These are phyloP conservation scores for Enteromius afrohamiltoni DNA, from an alignment of 2,797 vertebrate genomes.

Conservation along the genomic window DNA sequence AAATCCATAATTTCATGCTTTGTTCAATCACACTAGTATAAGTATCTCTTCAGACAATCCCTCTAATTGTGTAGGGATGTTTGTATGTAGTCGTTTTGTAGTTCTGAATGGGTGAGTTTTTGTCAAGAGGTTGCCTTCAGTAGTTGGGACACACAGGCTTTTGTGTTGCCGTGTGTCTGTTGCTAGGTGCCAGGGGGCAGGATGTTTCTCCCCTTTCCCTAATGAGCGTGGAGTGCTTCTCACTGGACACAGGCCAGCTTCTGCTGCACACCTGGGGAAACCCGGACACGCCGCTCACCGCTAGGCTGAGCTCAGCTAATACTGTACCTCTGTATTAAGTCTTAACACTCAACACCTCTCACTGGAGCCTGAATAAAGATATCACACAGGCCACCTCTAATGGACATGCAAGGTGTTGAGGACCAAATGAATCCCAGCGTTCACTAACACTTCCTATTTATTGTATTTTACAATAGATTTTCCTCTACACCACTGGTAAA, in stretches of 20 bases:
- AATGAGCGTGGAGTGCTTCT: conserved; percentile 75
- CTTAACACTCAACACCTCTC: neutral
- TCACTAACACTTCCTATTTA: neutral
- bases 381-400: conserved; percentile 1
- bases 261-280: conserved; percentile 73
- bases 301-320: conserved; percentile 33
- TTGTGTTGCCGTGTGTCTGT: conserved; percentile 73
- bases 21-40: neutral
- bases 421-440: neutral
- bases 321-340: conserved; percentile 27
- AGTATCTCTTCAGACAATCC: neutral
- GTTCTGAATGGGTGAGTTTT: conserved; percentile 45
- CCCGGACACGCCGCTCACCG: conserved; percentile 40
- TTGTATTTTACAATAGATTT: neutral
- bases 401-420: neutral
- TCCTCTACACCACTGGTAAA: neutral
- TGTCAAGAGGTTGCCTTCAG: conserved; percentile 62
- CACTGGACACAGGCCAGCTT: conserved; percentile 70
- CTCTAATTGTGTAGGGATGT: conserved; percentile 4
- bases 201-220: conserved; percentile 69
- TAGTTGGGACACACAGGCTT: conserved; percentile 79
- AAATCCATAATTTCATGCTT: neutral
- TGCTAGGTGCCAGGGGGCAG: conserved; percentile 70
- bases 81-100: conserved; percentile 50
- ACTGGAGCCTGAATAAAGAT: conserved; percentile 1